Base-by-base conservation (phyloP, 1,140 invertebrate genomes). In the Sarcophaga bullata region DNA sequence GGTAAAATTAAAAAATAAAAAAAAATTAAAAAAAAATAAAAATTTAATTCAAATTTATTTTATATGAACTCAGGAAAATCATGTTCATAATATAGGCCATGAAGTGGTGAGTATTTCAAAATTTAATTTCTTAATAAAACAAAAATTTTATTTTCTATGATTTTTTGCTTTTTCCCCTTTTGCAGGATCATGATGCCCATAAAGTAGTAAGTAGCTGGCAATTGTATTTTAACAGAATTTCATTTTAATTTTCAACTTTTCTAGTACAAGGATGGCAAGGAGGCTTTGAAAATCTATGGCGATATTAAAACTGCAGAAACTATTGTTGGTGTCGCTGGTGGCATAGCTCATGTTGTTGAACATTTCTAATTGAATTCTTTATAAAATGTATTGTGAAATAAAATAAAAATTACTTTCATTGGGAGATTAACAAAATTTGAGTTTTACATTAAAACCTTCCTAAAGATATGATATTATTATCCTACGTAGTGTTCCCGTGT, bases 321-420 rank as follows among this genome's bases (percentile, higher is more conserved):
- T 19, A 73, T 72, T 15, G 13, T 37, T 52, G 25, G 50, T 48
- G 46, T 82, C 9, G 81, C 49, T 82, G 81, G 81, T 58, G 73
- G 25, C 25, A 37, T 37, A 37, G 25, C 25, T 37, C 25, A 37
- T 37, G 25, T 37, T 1, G 25, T 4, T 1, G 25, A 37, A 37
- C 25, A 37, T 37, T 37, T 37, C 4, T 37, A 37, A 37, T 37
- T 1, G 25, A 37, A 37, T 37, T 37, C 1, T 37, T 37, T 37
- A 4, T 37, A 37, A 37, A 37, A 37, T 37, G 4, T 37, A 37
- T 37, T 37, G 4, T 2, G 25, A 37, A 37, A 37, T 37, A 37
- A 37, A 37, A 37, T 37, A 37, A 37, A 37, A 37, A 37, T 37
- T 37, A 4, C 1, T 37, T 37, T 37, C 25, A 37, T 2, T 37